Evolutionary conservation across 2,888 invertebrate species (phyloP).

Genomic region (Synanthedon myopaeformis): DNA sequence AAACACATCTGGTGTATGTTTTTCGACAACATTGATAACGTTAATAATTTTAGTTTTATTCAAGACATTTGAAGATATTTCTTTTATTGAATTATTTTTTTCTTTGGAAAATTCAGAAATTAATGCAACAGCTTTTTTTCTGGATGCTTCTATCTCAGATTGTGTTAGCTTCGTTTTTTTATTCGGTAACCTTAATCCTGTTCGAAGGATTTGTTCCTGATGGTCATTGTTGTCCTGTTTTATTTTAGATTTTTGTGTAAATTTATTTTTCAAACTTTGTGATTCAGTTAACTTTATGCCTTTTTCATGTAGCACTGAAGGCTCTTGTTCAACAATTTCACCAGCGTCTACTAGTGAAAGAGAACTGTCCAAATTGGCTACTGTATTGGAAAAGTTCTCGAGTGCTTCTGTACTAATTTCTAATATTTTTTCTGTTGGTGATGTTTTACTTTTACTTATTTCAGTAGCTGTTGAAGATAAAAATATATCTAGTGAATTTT

Average conservation of each 20-base stretch:
- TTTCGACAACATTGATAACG: no score
- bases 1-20: neutral
- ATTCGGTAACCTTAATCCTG: slow-evolving; percentile 3
- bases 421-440: neutral
- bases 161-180: slow-evolving; percentile 9
- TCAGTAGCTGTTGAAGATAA: neutral
- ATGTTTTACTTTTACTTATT: neutral
- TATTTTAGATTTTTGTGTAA: slow-evolving; percentile 42
- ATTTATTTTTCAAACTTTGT: slow-evolving; percentile 30
- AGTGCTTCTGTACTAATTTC: neutral
- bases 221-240: slow-evolving; percentile 10
- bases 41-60: no score
- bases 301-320: neutral
- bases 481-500: neutral
- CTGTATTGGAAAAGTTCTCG: neutral
- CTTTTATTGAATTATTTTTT: neutral
- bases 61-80: no score
- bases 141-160: slow-evolving; percentile 18
- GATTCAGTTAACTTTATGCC: slow-evolving; percentile 28
- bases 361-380: neutral
- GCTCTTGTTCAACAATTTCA: neutral
- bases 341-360: neutral
- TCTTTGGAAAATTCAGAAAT: slow-evolving; percentile 27
- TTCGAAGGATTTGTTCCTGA: slow-evolving; percentile 11
- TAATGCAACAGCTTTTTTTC: slow-evolving; percentile 33